These are phyloP conservation scores for Apamea epomidion DNA, from an alignment of 2,888 invertebrate species.

Conservation along the genomic window DNA sequence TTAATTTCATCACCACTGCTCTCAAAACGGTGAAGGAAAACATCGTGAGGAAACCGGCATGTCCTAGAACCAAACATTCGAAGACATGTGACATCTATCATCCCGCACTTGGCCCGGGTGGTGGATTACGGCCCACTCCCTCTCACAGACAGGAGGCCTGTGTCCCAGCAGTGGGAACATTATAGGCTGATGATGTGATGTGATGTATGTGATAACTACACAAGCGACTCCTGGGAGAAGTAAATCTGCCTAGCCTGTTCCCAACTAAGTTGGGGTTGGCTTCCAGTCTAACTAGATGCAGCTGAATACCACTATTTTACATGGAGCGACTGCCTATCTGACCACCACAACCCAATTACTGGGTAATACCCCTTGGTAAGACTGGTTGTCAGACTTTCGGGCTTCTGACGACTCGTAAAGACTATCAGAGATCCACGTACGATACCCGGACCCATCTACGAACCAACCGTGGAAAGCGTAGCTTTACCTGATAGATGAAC, in stretches of 20 bases:
- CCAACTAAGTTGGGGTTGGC: background rate
- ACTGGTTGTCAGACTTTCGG: background rate
- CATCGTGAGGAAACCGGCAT: no score
- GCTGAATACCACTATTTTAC: background rate
- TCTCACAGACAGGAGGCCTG: no score
- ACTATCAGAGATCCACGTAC: background rate
- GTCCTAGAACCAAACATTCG: no score
- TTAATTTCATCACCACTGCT: no score
- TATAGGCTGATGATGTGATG: no score
- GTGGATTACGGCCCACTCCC: no score
- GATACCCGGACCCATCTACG: background rate
- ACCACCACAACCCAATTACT: background rate
- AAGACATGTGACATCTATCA: no score
- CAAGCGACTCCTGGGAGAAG: background rate
- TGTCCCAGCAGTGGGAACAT: no score
- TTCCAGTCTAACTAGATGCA: background rate
- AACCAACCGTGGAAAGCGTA: background rate
- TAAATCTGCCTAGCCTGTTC: background rate
- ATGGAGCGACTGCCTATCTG: no score
- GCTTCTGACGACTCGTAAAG: background rate
- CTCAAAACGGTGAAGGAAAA: no score
- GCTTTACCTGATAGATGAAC: background rate
- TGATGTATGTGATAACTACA: background rate
- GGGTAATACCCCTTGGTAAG: background rate
- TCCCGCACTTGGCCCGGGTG: no score